A percentile compares a stretch with the other conserved stretches of the same genome.
These are phyloP conservation scores for Hyles euphorbiae DNA, from an alignment of 1,140 invertebrate species.

Conservation along the genomic window DNA sequence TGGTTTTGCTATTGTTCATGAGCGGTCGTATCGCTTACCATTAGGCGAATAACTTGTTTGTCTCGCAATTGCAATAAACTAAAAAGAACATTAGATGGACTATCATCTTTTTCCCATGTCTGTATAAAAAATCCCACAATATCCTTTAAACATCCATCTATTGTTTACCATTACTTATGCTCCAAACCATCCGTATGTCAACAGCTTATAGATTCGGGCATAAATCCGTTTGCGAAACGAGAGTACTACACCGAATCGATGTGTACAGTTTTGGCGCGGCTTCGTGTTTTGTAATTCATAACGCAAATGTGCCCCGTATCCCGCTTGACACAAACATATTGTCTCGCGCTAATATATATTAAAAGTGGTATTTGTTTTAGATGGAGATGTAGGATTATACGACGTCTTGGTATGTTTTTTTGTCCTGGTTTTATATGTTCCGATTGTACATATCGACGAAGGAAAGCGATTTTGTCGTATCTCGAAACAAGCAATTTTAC, in stretches of 20 bases:
- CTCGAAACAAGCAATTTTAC: no score
- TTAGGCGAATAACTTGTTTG: no score
- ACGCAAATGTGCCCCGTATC: constrained; percentile 20
- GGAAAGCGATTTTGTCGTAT: no score
- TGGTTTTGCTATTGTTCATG: no score
- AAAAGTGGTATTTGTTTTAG: no score
- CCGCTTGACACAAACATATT: constrained; percentile 6
- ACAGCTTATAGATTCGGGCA: constrained; percentile 31
- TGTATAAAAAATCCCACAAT: not conserved
- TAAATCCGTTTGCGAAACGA: constrained; percentile 47
- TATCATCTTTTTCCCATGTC: not conserved
- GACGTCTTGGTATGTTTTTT: no score
- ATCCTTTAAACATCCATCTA: not conserved
- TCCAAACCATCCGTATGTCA: constrained; percentile 18
- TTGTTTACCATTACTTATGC: not conserved
- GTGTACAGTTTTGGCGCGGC: constrained; percentile 38
- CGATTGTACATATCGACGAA: no score
- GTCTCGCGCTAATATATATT: not conserved
- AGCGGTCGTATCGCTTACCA: no score
- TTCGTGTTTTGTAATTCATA: constrained; percentile 31
- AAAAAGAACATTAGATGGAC: no score
- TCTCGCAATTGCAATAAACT: no score
- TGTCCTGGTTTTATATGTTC: no score
- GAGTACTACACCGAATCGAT: constrained; percentile 37
- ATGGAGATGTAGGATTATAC: no score